These are phyloP conservation scores for Chymomyza procnemis DNA, from an alignment of 2,888 invertebrate genomes.

Conservation along the genomic window DNA sequence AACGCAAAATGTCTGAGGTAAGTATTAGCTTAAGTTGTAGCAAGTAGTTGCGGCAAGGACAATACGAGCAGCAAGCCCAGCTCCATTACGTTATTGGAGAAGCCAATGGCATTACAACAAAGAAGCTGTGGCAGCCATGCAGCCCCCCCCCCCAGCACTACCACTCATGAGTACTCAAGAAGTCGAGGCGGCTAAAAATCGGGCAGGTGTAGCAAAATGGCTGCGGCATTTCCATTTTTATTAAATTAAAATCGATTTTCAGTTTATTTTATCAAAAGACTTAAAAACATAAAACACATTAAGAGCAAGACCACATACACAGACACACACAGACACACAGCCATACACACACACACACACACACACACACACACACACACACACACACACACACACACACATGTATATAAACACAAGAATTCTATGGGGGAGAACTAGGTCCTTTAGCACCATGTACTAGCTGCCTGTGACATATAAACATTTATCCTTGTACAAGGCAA, in stretches of 20 bases:
- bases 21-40: slow-evolving; percentile 21
- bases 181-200: too few species aligned
- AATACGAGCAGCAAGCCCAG: background rate
- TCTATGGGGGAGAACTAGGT: too few species aligned
- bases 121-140: background rate
- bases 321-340: background rate
- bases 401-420: background rate
- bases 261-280: slow-evolving; percentile 46
- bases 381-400: background rate
- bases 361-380: background rate
- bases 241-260: slow-evolving; percentile 51
- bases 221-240: slow-evolving; percentile 40
- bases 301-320: slow-evolving; percentile 37
- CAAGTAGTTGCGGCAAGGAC: background rate
- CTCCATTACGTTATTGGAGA: background rate
- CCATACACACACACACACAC: background rate
- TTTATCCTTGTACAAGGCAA: too few species aligned
- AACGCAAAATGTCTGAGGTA: slow-evolving; percentile 61
- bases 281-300: slow-evolving; percentile 47
- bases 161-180: too few species aligned
- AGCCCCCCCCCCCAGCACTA: too few species aligned
- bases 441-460: too few species aligned
- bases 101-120: background rate
- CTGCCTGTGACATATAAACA: too few species aligned
- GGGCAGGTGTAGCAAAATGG: background rate